Evolutionary conservation across 2,113 vertebrate species (phyloP), one percentile per base, ranked within the genome.

Genomic region (Entelurus aequoreus): DNA sequence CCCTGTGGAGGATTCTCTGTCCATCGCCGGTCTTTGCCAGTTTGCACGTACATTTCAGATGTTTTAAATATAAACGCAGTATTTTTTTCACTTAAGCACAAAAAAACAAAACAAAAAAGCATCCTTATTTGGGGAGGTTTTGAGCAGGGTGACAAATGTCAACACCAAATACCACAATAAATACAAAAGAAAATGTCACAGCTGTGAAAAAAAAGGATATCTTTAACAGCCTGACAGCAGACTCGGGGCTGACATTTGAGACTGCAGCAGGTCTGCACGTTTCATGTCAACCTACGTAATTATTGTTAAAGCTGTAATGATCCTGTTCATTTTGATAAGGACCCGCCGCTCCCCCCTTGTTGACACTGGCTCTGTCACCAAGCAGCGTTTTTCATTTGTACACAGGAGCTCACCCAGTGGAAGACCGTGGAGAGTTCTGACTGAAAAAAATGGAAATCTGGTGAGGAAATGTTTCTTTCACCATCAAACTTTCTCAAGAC

Each of bases 201-300:
- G 46, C 35, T n/a, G 48, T 19, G 16, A n/a, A n/a, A n/a, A n/a
- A 48, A 48, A 28, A 48, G 38, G 53, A 54, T 21, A 10, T 54
- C 11, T 15, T 54, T 15, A 53, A 10, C 19, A 51, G 19, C 19
- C 65, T 62, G 12, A 53, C 28, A 5, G 19, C 38, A 42, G 47
- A n/a, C 36, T 51, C 46, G 38, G 12, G 62, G 44, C 57, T 75
- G 76, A 60, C 63, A 65, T 80, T 61, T 71, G 36, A 53, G 21
- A 48, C 44, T 67, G 35, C 21, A 35, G 12, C 3, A 15, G 6
- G 35, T 54, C 36, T 37, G 14, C 6, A 54, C 11, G 8, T 10
- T 50, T 36, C 28, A 13, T 21, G 21, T 12, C 14, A 11, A 0
- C 15, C 14, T 53, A 46, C 12, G 78, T 60, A 54, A 74, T 80